Base-by-base conservation (phyloP, 2,113 vertebrate genomes). In the Notiomystis cincta region DNA sequence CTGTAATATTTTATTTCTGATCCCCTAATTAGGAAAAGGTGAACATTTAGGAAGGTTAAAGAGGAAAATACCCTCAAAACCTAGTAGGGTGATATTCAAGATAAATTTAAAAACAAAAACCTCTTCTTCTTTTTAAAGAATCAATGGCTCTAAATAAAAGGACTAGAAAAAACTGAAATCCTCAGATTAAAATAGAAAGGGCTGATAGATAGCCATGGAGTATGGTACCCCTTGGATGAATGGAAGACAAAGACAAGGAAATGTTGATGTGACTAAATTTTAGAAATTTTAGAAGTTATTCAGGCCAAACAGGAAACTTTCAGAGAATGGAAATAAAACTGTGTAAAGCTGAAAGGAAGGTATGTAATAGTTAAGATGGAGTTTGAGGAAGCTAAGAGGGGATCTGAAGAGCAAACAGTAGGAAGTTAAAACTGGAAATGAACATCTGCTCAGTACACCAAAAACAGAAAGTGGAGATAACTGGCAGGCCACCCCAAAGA, bases 381-480 rank as follows among this genome's bases (percentile, higher is more conserved):
- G 18, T 78, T 83, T 73, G 60, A 91, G 51, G 31, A 83, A 73
- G 33, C 60, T 75, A 81, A 83, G 51, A 67, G 23, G 44, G 56
- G 86, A 86, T 92, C 11, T 64, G 79, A 96, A 92, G 85, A 92
- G 56, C n/a, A 86, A 94, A 75, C 2, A 71, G 25, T 21, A 89
- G 56, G 19, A 88, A 87, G 35, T 64, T 83, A 80, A 93, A 91
- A 93, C 40, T 75, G 48, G 92, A 92, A 90, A 90, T 12, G 80
- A n/a, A 86, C 67, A 77, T 80, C 87, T 88, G 35, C 60, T 94
- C 47, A 73, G 72, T 53, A 80, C 31, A 90, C 37, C 37, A 78
- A 86, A 94, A 57, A 27, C 72, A 82, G 87, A 86, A 88, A 81
- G 22, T 0, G 3, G 33, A 93, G 56, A 57, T 40, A 93, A 75